Conservation (phyloP, 2,113 vertebrate genomes). For the Ia io region DNA sequence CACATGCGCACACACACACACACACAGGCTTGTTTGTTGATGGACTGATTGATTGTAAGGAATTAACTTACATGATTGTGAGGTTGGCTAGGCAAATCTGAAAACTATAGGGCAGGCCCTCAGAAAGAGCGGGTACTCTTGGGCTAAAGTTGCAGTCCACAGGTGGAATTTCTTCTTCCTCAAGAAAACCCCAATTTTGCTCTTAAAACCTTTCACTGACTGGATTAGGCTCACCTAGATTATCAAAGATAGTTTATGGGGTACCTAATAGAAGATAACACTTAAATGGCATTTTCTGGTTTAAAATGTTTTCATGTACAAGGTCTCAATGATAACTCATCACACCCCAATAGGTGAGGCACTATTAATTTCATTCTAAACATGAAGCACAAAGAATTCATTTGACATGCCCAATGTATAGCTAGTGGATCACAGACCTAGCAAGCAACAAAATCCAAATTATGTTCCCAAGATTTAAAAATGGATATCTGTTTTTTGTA, state of each 20-base stretch:
- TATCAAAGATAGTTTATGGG: not conserved
- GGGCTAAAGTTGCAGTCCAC: not conserved
- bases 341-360: not conserved
- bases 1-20: rapidly evolving
- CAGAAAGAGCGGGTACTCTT: not conserved
- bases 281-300: not conserved
- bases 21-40: not conserved
- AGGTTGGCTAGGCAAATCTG: not conserved
- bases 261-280: not conserved
- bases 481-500: not conserved
- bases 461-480: not conserved
- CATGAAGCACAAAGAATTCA: not conserved
- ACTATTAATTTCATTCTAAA: not conserved
- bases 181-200: not conserved
- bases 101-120: not conserved
- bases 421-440: too few species aligned
- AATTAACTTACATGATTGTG: not conserved
- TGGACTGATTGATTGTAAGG: not conserved
- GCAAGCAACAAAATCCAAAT: not conserved
- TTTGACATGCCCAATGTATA: not conserved
- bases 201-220: not conserved
- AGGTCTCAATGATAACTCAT: not conserved
- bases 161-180: not conserved
- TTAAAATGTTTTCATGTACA: not conserved
- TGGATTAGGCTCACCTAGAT: too few species aligned